These are phyloP conservation scores for Aphelocoma coerulescens DNA, from an alignment of 2,113 vertebrate genomes.

Conservation along the genomic window DNA sequence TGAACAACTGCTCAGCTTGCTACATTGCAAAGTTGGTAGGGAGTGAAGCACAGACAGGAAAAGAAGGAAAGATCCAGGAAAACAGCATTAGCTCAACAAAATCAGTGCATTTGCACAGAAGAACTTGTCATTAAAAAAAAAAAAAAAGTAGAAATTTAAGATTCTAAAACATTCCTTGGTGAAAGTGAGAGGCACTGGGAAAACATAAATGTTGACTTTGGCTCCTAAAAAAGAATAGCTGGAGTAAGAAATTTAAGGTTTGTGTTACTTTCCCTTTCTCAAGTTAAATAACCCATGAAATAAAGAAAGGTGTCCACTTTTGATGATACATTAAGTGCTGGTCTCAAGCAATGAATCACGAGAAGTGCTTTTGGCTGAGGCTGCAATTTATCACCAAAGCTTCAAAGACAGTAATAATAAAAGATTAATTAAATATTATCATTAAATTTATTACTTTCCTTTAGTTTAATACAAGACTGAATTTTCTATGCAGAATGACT, in stretches of 20 bases:
- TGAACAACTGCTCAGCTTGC: constrained; percentile 99
- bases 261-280: constrained; percentile 81
- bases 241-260: constrained; percentile 79
- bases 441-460: constrained; percentile 70
- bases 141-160: constrained; percentile 67
- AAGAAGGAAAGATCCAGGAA: constrained; percentile 85
- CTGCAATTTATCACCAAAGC: constrained; percentile 73
- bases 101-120: constrained; percentile 76
- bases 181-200: constrained; percentile 76
- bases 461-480: constrained; percentile 64
- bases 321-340: constrained; percentile 82
- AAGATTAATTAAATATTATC: constrained; percentile 80
- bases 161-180: constrained; percentile 80
- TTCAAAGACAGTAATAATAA: constrained; percentile 77
- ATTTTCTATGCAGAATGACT: constrained; percentile 70
- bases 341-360: constrained; percentile 76
- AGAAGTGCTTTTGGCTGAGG: constrained; percentile 72
- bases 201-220: constrained; percentile 81
- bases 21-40: constrained; percentile 88
- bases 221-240: constrained; percentile 81
- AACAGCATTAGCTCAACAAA: constrained; percentile 86
- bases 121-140: constrained; percentile 59
- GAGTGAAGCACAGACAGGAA: constrained; percentile 78
- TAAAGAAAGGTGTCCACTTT: constrained; percentile 82
- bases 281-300: constrained; percentile 84